phyloP scores from a whole-genome alignment of 2,888 invertebrate genomes.

The Cataglyphis livida region DNA sequence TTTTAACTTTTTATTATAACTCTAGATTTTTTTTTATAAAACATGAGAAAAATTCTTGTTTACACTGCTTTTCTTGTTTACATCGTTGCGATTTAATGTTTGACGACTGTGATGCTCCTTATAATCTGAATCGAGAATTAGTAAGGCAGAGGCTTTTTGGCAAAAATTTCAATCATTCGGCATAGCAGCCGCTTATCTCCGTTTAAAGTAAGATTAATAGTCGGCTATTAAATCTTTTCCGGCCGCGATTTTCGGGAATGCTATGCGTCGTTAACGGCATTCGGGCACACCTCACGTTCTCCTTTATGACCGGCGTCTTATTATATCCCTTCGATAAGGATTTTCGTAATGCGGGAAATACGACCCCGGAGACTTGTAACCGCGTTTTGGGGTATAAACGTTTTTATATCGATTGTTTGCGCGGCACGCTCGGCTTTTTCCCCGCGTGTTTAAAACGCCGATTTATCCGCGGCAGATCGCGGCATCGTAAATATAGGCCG shows the following conservation, averaged over 20 bases:
- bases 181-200: conserved; percentile 7
- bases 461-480: conserved; percentile 49
- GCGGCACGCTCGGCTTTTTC: conserved; percentile 51
- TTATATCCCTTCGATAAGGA: conserved; percentile 21
- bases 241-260: conserved; percentile 24
- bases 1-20: not conserved
- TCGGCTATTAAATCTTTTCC: conserved; percentile 23
- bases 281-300: conserved; percentile 50
- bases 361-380: conserved; percentile 56
- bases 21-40: not conserved
- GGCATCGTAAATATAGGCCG: conserved; percentile 27
- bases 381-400: conserved; percentile 52
- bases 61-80: not conserved
- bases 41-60: not conserved
- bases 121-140: conserved; percentile 26
- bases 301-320: conserved; percentile 52
- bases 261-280: conserved; percentile 53
- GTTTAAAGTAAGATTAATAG: conserved; percentile 48
- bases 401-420: conserved; percentile 62
- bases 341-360: conserved; percentile 62
- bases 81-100: not conserved
- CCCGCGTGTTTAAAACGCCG: conserved; percentile 44
- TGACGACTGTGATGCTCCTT: not conserved
- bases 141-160: not conserved
- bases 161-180: conserved; percentile 34